Percentiles rank a stretch among this genome's conserved stretches.
These are phyloP conservation scores for Protomyctophum bolini DNA, from an alignment of 2,113 vertebrate species.

Conservation along the genomic window DNA sequence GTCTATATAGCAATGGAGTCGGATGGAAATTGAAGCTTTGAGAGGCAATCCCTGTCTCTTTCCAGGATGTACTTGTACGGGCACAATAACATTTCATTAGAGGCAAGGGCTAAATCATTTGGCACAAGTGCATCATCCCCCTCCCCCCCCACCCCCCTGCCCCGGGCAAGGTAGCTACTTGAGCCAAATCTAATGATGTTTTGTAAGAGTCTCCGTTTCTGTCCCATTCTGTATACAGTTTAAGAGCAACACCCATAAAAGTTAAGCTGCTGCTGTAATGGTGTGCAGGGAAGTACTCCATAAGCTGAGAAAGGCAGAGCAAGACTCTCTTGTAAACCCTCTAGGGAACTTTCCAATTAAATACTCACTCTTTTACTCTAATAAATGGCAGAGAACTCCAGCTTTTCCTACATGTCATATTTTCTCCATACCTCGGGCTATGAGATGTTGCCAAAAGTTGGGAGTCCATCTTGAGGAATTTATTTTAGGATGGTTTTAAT, in stretches of 20 bases:
- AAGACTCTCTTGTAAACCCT: constrained; percentile 69
- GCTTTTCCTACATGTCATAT: constrained; percentile 75
- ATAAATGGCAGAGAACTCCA: constrained; percentile 65
- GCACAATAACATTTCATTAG: constrained; percentile 48
- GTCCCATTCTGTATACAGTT: constrained; percentile 62
- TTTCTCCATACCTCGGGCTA: constrained; percentile 69
- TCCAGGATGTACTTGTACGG: constrained; percentile 58
- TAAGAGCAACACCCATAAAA: constrained; percentile 76
- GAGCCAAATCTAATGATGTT: constrained; percentile 69
- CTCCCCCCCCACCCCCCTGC: constrained; percentile 7
- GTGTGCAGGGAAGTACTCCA: constrained; percentile 68
- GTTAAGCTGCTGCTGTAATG: constrained; percentile 69
- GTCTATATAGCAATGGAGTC: constrained; percentile 7
- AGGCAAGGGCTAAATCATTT: constrained; percentile 55
- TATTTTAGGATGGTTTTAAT: constrained; percentile 71
- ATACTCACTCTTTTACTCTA: constrained; percentile 55
- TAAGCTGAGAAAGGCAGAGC: constrained; percentile 64
- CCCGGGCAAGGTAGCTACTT: constrained; percentile 49
- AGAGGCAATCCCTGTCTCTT: constrained; percentile 12
- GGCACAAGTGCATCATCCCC: constrained; percentile 32
- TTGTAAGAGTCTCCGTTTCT: constrained; percentile 62
- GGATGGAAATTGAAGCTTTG: constrained; percentile 9
- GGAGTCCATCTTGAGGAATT: constrained; percentile 74
- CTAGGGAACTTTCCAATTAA: constrained; percentile 73
- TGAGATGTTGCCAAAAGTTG: constrained; percentile 65